These are phyloP conservation scores for Metellina segmentata DNA, from an alignment of 2,888 invertebrate genomes.

Conservation along the genomic window DNA sequence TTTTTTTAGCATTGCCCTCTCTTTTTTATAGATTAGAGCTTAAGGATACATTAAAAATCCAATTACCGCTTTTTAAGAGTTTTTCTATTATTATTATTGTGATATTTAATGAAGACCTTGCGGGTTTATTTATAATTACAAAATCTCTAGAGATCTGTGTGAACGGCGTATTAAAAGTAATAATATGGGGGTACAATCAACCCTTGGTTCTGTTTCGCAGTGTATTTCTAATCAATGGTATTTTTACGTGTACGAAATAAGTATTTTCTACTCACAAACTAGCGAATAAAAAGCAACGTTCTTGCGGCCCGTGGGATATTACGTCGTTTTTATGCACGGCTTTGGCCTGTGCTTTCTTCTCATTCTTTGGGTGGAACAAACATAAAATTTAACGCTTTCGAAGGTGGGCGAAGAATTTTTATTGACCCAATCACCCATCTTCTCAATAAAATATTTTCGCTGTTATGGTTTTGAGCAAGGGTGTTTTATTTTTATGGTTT, in stretches of 20 bases:
- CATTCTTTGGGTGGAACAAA: too few species aligned
- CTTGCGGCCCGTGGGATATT: too few species aligned
- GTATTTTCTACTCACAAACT: too few species aligned
- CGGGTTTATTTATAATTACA: slow-evolving; percentile 33
- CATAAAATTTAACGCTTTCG: slow-evolving; percentile 26
- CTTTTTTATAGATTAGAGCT: neutral
- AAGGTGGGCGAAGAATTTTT: slow-evolving; percentile 5
- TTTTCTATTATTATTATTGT: slow-evolving; percentile 39
- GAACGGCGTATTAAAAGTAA: slow-evolving; percentile 26
- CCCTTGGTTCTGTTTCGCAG: neutral
- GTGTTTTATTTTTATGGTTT: slow-evolving; percentile 24
- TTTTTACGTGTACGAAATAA: too few species aligned
- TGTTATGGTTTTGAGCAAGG: slow-evolving; percentile 9
- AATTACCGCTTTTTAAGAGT: slow-evolving; percentile 48
- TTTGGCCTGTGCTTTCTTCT: too few species aligned
- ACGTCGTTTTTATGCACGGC: too few species aligned
- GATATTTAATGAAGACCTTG: slow-evolving; percentile 33
- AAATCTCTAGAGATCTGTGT: neutral
- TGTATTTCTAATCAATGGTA: too few species aligned
- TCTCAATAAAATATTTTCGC: slow-evolving; percentile 9
- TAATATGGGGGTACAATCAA: slow-evolving; percentile 18
- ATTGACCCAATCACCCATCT: slow-evolving; percentile 28
- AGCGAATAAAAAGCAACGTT: too few species aligned
- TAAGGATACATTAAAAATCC: slow-evolving; percentile 61
- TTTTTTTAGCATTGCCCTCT: neutral